Conservation (phyloP, 2,797 vertebrate species). For the Melanotaenia pygmaea region DNA sequence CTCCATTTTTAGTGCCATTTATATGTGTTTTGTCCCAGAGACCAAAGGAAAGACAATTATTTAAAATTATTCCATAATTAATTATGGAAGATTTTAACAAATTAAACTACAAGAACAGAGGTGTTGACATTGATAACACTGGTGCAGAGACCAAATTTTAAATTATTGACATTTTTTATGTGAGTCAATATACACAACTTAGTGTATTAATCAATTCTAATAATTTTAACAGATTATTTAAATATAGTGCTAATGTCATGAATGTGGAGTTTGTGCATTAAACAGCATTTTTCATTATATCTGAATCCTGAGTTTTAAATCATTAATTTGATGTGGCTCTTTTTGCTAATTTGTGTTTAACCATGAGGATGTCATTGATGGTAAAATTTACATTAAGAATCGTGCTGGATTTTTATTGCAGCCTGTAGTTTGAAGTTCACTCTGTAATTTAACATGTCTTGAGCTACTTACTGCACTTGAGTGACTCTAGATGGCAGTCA, state of each 20-base stretch:
- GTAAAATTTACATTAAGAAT: no score
- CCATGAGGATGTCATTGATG: no score
- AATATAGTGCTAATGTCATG: no score
- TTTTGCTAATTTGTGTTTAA: no score
- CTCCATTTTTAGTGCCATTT: constrained; percentile 48
- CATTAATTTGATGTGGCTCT: no score
- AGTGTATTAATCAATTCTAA: not conserved
- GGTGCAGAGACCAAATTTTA: constrained; percentile 56
- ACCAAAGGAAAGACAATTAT: constrained; percentile 77
- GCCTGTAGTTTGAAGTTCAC: not conserved
- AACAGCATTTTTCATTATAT: no score
- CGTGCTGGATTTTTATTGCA: not conserved
- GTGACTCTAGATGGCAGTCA: not conserved
- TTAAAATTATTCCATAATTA: no score
- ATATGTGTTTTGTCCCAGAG: constrained; percentile 73
- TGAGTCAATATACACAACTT: not conserved
- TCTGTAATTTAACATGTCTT: not conserved
- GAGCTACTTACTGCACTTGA: not conserved
- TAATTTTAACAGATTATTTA: no score
- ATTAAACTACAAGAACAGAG: constrained; percentile 69
- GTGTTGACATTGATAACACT: constrained; percentile 21
- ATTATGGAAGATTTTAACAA: constrained; percentile 75
- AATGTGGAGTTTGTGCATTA: no score
- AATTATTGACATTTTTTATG: not conserved
- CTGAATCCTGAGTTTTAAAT: no score